phyloP scores from a whole-genome alignment of 2,113 vertebrate species.

The Tricholaema leucomelas region DNA sequence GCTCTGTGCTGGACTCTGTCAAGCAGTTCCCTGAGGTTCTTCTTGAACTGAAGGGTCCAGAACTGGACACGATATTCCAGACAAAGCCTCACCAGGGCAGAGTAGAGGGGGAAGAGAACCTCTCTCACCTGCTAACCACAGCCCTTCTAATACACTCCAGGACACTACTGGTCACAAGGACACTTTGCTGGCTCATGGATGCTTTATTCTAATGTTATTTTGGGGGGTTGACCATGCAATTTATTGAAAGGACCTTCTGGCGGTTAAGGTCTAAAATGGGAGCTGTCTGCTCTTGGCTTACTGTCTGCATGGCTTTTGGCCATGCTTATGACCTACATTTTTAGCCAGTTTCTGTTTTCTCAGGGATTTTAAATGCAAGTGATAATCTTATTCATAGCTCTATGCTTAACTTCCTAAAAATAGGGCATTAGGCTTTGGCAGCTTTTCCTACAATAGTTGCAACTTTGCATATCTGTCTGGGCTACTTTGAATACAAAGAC shows the following conservation, averaged over 20 bases:
- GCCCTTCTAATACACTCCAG: too few relatives aligned
- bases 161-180: too few relatives aligned
- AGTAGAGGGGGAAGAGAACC: too few relatives aligned
- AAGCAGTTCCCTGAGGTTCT: too few relatives aligned
- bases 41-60: too few relatives aligned
- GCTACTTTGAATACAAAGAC: not conserved
- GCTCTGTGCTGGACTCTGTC: too few relatives aligned
- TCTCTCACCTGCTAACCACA: too few relatives aligned
- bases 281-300: not conserved
- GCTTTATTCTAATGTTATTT: not conserved
- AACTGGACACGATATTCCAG: too few relatives aligned
- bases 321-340: not conserved
- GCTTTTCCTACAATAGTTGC: not conserved
- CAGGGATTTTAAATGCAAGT: conserved; percentile 10
- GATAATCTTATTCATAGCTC: conserved; percentile 1
- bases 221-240: not conserved
- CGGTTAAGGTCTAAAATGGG: not conserved
- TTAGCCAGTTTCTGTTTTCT: not conserved
- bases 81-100: too few relatives aligned
- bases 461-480: not conserved
- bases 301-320: not conserved
- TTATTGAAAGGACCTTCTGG: not conserved
- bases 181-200: not conserved
- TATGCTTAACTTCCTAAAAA: not conserved
- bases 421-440: not conserved